phyloP scores from a whole-genome alignment of 2,888 invertebrate species.

The Falcaria lacertinaria region DNA sequence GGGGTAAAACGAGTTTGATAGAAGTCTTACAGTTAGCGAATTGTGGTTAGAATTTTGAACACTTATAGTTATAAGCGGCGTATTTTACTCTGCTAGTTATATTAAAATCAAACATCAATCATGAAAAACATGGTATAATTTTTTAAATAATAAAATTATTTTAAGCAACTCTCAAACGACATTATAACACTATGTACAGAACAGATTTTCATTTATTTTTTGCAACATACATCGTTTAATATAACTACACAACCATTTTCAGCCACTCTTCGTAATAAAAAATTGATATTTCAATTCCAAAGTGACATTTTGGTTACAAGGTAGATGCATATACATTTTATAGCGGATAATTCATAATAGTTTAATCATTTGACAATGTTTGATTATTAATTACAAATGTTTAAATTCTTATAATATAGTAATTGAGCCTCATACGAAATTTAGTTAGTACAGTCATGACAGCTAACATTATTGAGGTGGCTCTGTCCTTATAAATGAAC shows the following conservation, averaged over 20 bases:
- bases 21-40: too few species aligned
- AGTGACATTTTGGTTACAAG: slow-evolving; percentile 22
- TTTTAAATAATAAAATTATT: too few species aligned
- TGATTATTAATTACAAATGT: slow-evolving; percentile 33
- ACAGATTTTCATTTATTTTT: too few species aligned
- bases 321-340: too few species aligned
- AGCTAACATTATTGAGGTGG: too few species aligned
- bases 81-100: too few species aligned
- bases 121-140: too few species aligned
- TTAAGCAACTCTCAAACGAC: background rate
- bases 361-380: slow-evolving; percentile 55
- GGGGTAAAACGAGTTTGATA: too few species aligned
- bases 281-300: slow-evolving; percentile 32
- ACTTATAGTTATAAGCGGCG: too few species aligned
- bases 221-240: slow-evolving; percentile 9
- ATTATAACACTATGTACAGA: background rate
- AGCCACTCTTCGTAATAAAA: slow-evolving; percentile 8
- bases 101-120: too few species aligned
- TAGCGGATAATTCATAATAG: slow-evolving; percentile 15
- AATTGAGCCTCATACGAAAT: slow-evolving; percentile 64
- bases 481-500: too few species aligned
- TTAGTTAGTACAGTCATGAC: slow-evolving; percentile 23
- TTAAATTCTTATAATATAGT: slow-evolving; percentile 36
- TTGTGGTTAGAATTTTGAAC: too few species aligned
- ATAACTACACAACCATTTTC: slow-evolving; percentile 45